Evolutionary conservation across 2,113 vertebrate species (phyloP), one percentile per base, ranked within the genome.

Genomic region (Pelecanus crispus): DNA sequence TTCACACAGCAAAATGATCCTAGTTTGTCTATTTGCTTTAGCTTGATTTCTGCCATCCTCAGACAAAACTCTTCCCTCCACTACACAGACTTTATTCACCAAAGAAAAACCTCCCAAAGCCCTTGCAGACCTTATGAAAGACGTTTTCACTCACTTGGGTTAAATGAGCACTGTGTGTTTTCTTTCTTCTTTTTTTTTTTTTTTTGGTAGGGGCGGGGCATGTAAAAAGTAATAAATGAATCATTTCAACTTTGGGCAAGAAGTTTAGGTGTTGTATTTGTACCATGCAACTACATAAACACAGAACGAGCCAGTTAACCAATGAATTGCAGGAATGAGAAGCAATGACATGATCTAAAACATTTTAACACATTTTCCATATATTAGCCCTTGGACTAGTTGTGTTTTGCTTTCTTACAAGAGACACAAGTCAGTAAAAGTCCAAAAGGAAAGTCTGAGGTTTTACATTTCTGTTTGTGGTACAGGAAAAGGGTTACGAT

Each of bases 381-480:
- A 91, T 80, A 70, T 97, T 94, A 83, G 92, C 36, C 4, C 74
- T 94, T 50, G 72, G 71, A 88, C 65, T 87, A 72, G 91, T 68
- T 82, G 96, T 66, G 85, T 79, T 96, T 94, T 97, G 95, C 94
- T 96, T 96, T 90, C 88, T 94, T 74, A 17, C 81, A 86, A 90
- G 84, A 68, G 94, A 92, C 90, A 88, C 86, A 88, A 97, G 94
- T 94, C 94, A 95, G 90, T 91, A 94, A 26, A 67, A 94, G 95
- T 94, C 97, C 96, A 91, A 89, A 90, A 97, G 97, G 97, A 97
- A 97, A 98, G 97, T 96, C 65, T 97, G 98, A 97, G 97, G 97
- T 97, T 98, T 98, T 97, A 78, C 94, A 86, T 98, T 97, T 97
- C 97, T 97, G 97, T 97, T 97, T 98, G 98, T 93, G 96, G 97